Evolutionary conservation across 2,797 vertebrate genomes (phyloP).

Genomic region (Tinamus major): DNA sequence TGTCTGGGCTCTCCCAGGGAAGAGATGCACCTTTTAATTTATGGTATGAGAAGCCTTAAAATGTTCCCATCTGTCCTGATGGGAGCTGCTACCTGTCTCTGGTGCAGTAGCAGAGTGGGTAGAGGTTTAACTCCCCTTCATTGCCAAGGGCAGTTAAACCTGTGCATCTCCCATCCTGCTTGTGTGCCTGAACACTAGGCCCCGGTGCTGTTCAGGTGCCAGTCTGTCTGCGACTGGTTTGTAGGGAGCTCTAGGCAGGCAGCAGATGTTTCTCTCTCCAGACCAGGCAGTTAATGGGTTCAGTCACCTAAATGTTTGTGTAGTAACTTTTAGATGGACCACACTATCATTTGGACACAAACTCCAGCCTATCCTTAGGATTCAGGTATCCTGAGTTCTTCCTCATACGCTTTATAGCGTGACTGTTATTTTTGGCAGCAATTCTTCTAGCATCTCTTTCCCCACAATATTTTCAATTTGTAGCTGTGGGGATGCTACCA

Average conservation of each 20-base stretch:
- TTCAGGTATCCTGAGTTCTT: neutral
- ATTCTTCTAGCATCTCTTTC: neutral
- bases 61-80: fast-evolving
- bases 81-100: neutral
- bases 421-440: neutral
- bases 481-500: neutral
- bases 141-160: neutral
- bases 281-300: neutral
- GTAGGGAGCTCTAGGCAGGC: neutral
- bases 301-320: neutral
- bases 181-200: neutral
- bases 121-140: no score
- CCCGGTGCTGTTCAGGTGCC: neutral
- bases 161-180: neutral
- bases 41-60: neutral
- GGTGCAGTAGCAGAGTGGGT: neutral
- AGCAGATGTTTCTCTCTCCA: neutral
- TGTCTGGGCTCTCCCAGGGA: neutral
- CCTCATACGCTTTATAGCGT: neutral
- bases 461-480: neutral
- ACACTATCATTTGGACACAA: neutral
- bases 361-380: neutral
- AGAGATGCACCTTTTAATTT: neutral
- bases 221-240: neutral
- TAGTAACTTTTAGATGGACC: neutral